Conservation (phyloP, 1,140 invertebrate species). For the Conus ventricosus region DNA sequence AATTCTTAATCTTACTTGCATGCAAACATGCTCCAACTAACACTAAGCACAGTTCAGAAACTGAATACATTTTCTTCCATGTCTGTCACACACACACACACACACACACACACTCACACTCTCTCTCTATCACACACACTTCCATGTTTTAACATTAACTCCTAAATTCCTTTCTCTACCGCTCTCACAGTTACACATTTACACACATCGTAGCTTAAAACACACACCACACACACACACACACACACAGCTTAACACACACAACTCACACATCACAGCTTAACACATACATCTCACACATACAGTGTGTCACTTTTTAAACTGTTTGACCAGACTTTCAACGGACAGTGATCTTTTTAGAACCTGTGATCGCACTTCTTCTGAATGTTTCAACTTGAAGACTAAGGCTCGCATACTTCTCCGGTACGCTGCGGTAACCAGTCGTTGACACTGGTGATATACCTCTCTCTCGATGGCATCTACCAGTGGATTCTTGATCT, state of each 20-base stretch:
- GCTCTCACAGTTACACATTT: too few relatives aligned
- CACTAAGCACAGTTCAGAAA: too few relatives aligned
- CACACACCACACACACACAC: neutral
- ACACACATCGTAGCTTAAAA: too few relatives aligned
- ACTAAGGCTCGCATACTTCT: constrained; percentile 54
- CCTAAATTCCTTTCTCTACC: too few relatives aligned
- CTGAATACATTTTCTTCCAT: too few relatives aligned
- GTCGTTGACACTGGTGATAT: constrained; percentile 52
- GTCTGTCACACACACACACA: too few relatives aligned
- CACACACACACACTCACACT: too few relatives aligned
- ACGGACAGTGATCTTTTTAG: constrained; percentile 43
- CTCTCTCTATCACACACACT: too few relatives aligned
- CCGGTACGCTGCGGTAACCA: constrained; percentile 50
- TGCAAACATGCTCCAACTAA: too few relatives aligned
- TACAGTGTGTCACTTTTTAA: constrained; percentile 42
- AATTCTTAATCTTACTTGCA: too few relatives aligned
- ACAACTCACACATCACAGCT: too few relatives aligned
- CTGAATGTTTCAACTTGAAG: constrained; percentile 55
- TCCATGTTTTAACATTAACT: too few relatives aligned
- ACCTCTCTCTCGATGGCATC: constrained; percentile 60
- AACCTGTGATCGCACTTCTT: constrained; percentile 48
- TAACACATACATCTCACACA: neutral
- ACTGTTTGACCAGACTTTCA: constrained; percentile 52
- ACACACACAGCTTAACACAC: neutral
- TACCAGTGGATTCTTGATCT: constrained; percentile 36